phyloP scores from a whole-genome alignment of 2,888 invertebrate genomes.

The Nymphalis urticae region DNA sequence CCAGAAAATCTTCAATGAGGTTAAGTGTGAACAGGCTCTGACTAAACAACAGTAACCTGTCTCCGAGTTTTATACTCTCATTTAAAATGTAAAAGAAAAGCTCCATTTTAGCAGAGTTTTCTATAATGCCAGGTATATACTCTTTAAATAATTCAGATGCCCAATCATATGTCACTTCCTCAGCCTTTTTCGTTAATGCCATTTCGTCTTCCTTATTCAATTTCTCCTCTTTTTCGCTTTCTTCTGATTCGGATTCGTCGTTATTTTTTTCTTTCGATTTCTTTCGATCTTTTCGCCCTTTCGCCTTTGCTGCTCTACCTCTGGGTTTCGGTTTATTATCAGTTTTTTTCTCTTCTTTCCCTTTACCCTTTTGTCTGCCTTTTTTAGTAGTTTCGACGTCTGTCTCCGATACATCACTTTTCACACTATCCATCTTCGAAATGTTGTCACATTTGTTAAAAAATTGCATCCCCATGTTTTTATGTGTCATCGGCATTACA shows the following conservation, averaged over 20 bases:
- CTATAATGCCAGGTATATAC: slow-evolving; percentile 93
- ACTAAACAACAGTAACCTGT: slow-evolving; percentile 96
- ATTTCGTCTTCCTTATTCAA: slow-evolving; percentile 82
- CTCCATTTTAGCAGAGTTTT: slow-evolving; percentile 97
- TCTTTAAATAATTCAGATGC: slow-evolving; percentile 90
- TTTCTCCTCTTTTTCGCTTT: slow-evolving; percentile 82
- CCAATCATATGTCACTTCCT: slow-evolving; percentile 94
- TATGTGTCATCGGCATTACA: slow-evolving; percentile 30
- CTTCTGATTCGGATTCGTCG: slow-evolving; percentile 78
- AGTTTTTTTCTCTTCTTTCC: slow-evolving; percentile 61
- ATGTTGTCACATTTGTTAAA: neutral
- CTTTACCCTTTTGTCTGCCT: slow-evolving; percentile 57
- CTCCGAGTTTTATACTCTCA: slow-evolving; percentile 92
- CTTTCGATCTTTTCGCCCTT: slow-evolving; percentile 71
- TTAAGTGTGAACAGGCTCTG: slow-evolving; percentile 97
- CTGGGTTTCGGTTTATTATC: slow-evolving; percentile 58
- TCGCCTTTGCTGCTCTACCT: slow-evolving; percentile 63
- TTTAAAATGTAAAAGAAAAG: slow-evolving; percentile 95
- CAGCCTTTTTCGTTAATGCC: slow-evolving; percentile 84
- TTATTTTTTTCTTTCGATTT: slow-evolving; percentile 79
- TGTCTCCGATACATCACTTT: slow-evolving; percentile 49
- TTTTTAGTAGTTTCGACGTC: slow-evolving; percentile 63
- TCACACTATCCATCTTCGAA: slow-evolving; percentile 40
- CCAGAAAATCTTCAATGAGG: slow-evolving; percentile 96
- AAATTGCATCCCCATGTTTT: slow-evolving; percentile 39